Conservation (phyloP, 2,888 invertebrate genomes). For the Maniola hyperantus region DNA sequence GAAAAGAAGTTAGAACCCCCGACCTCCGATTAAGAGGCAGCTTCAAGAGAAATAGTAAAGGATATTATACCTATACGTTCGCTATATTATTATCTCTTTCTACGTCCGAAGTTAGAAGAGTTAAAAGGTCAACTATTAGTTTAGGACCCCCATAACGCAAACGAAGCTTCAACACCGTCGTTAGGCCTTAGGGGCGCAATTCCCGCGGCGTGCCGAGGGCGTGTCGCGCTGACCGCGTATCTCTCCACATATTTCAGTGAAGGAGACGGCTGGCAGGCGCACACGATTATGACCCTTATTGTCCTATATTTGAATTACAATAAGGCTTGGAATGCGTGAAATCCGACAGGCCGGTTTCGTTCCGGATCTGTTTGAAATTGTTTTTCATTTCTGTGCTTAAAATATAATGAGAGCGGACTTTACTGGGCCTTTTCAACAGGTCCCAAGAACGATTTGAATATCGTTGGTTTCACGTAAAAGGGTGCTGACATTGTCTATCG, state of each 20-base stretch:
- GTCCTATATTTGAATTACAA: constrained; percentile 29
- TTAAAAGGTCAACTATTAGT: constrained; percentile 33
- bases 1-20: too few relatives aligned
- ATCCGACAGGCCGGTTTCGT: background rate
- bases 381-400: background rate
- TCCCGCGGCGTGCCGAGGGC: constrained; percentile 37
- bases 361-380: background rate
- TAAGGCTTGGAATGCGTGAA: constrained; percentile 4
- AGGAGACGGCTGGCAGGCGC: constrained; percentile 2
- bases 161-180: constrained; percentile 41
- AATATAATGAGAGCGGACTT: background rate
- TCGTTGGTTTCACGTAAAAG: too few relatives aligned
- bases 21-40: too few relatives aligned
- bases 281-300: constrained; percentile 38
- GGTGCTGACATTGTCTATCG: too few relatives aligned
- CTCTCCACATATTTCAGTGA: constrained; percentile 24
- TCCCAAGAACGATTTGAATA: too few relatives aligned
- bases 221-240: constrained; percentile 27
- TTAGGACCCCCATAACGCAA: constrained; percentile 39
- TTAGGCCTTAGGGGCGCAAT: constrained; percentile 44
- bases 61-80: too few relatives aligned
- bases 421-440: too few relatives aligned
- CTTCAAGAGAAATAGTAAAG: background rate
- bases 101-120: background rate
- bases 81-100: too few relatives aligned